Evolutionary conservation across 2,888 invertebrate genomes (phyloP).

Genomic region (Melitaea athalia): DNA sequence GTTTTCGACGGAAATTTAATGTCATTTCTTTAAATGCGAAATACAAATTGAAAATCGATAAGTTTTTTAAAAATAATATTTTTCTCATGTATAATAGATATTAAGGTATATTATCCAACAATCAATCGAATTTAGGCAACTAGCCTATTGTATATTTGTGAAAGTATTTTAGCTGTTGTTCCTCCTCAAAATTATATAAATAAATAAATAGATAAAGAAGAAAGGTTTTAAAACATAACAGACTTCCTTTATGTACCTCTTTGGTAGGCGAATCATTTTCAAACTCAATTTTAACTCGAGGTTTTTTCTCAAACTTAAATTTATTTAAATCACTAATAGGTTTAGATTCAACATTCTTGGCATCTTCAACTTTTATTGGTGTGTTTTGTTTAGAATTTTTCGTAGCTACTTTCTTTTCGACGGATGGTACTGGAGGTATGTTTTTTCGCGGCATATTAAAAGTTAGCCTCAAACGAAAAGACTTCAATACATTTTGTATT

Average conservation of each 20-base stretch:
- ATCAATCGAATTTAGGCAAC: no score
- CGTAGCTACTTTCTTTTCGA: slow-evolving; percentile 16
- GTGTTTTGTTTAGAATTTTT: slow-evolving; percentile 20
- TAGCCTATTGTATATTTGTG: no score
- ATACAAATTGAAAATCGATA: no score
- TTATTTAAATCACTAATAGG: slow-evolving; percentile 47
- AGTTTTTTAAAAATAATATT: no score
- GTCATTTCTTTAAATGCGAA: no score
- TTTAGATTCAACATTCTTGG: slow-evolving; percentile 34
- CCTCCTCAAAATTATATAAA: no score
- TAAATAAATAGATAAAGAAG: no score
- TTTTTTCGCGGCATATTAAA: slow-evolving; percentile 58
- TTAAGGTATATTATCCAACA: no score
- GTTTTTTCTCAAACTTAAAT: slow-evolving; percentile 67
- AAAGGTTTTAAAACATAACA: not conserved
- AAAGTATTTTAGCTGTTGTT: no score
- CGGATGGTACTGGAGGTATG: slow-evolving; percentile 39
- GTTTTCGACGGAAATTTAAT: no score
- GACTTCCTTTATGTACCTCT: slow-evolving; percentile 22
- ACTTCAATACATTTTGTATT: not conserved
- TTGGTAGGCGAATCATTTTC: slow-evolving; percentile 55
- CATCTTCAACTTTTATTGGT: slow-evolving; percentile 39
- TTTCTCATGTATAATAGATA: no score
- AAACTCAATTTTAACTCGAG: slow-evolving; percentile 68
- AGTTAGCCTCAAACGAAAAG: not conserved